Conservation (phyloP, 2,888 invertebrate species). For the Lepidocyrtinus sp. region DNA sequence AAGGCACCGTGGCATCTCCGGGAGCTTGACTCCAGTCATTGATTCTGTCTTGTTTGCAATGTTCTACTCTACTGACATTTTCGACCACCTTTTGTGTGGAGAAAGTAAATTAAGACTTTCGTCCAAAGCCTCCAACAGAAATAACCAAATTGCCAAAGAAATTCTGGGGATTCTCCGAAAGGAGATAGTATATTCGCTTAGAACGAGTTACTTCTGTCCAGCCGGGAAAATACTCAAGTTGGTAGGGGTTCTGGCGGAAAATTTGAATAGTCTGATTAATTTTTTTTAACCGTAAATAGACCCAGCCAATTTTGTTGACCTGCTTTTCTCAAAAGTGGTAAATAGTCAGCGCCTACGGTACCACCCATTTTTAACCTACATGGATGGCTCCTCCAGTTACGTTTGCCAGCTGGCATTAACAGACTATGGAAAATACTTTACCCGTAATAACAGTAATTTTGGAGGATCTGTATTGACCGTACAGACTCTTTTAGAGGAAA, state of each 20-base stretch:
- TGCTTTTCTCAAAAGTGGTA: conserved; percentile 37
- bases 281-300: conserved; percentile 19
- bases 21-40: conserved; percentile 38
- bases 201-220: conserved; percentile 57
- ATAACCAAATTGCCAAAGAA: not conserved
- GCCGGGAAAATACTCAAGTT: conserved; percentile 46
- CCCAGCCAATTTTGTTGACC: conserved; percentile 32
- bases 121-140: not conserved
- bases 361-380: conserved; percentile 23
- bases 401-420: conserved; percentile 16
- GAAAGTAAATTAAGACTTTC: not conserved
- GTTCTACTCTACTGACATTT: conserved; percentile 56
- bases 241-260: conserved; percentile 25
- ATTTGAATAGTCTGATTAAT: conserved; percentile 8
- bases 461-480: not conserved
- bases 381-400: conserved; percentile 23
- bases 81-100: conserved; percentile 44
- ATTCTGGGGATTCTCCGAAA: conserved; percentile 37
- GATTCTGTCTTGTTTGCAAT: conserved; percentile 54
- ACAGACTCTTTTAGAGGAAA: not conserved
- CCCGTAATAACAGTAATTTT: not conserved
- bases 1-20: conserved; percentile 49
- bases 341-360: not conserved
- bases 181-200: conserved; percentile 58
- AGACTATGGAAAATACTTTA: not conserved